phyloP scores from a whole-genome alignment of 2,113 vertebrate genomes.

The Nerophis lumbriciformis region DNA sequence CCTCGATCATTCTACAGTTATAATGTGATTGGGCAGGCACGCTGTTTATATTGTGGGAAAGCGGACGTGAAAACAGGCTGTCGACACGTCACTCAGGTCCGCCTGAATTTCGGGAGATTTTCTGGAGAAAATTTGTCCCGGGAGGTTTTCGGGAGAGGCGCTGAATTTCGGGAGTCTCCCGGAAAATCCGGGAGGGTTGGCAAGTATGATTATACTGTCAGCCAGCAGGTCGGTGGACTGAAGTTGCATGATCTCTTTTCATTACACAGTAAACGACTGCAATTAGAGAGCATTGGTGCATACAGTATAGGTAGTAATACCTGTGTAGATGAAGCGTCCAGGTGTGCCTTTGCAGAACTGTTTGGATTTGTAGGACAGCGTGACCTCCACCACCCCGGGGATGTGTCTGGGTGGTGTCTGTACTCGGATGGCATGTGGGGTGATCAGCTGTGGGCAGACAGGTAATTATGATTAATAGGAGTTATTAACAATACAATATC shows the following conservation, averaged over 20 bases:
- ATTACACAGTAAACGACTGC: neutral
- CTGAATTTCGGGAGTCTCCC: no score
- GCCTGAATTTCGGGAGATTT: no score
- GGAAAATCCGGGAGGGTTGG: no score
- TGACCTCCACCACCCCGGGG: conserved; percentile 98
- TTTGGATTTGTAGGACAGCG: conserved; percentile 98
- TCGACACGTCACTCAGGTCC: no score
- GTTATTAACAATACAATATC: no score
- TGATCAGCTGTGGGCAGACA: conserved; percentile 82
- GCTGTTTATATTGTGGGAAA: no score
- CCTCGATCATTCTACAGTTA: no score
- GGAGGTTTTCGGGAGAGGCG: no score
- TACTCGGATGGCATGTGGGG: conserved; percentile 95
- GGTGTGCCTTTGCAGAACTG: conserved; percentile 99
- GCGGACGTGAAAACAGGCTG: no score
- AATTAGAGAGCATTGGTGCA: conserved; percentile 10
- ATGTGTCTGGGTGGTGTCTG: conserved; percentile 97
- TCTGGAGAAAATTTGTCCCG: no score
- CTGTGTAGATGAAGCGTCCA: conserved; percentile 99
- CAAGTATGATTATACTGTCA: no score
- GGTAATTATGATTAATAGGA: conserved; percentile 41
- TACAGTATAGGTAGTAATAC: conserved; percentile 57
- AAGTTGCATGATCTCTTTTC: neutral
- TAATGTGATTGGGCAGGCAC: no score
- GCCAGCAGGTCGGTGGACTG: neutral